Percentiles rank a stretch among this genome's conserved stretches.
Evolutionary conservation across 2,888 invertebrate species (phyloP).

Genomic region (Blastobasis lacticolella): DNA sequence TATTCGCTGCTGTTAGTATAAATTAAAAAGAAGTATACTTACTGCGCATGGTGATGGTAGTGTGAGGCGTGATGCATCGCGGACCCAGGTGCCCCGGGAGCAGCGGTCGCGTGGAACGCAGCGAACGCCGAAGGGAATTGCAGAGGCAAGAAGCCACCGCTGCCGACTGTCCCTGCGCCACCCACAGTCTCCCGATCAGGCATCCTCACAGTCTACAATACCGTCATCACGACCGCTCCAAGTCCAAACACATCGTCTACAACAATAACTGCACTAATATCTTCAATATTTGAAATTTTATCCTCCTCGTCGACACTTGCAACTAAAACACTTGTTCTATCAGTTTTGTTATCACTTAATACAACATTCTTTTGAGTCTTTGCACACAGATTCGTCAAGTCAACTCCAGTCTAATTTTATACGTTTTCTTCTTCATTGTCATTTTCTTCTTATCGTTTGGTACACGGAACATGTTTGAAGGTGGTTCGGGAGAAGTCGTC

Average conservation of each 20-base stretch:
- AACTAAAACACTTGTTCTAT: too few species aligned
- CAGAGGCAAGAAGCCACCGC: slow-evolving; percentile 73
- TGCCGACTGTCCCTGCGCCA: slow-evolving; percentile 70
- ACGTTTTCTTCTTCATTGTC: slow-evolving; percentile 39
- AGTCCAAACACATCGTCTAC: slow-evolving; percentile 39
- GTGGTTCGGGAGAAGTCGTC: slow-evolving; percentile 15
- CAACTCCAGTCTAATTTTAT: slow-evolving; percentile 48
- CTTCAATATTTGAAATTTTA: too few species aligned
- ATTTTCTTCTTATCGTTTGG: slow-evolving; percentile 31
- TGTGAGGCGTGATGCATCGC: slow-evolving; percentile 75
- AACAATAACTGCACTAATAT: too few species aligned
- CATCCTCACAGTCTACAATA: slow-evolving; percentile 39
- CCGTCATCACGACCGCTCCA: slow-evolving; percentile 20
- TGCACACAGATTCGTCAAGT: slow-evolving; percentile 38
- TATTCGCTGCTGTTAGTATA: too few species aligned
- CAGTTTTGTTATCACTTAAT: too few species aligned
- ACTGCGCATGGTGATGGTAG: slow-evolving; percentile 69
- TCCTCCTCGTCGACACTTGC: too few species aligned
- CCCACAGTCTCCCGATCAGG: slow-evolving; percentile 73
- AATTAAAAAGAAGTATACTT: slow-evolving; percentile 26
- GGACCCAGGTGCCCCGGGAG: slow-evolving; percentile 73
- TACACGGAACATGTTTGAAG: slow-evolving; percentile 28
- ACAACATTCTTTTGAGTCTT: too few species aligned
- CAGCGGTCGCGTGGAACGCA: slow-evolving; percentile 76
- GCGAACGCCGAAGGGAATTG: slow-evolving; percentile 75